Percentiles rank a stretch among this genome's conserved stretches.
These are phyloP conservation scores for Nephrotoma flavescens DNA, from an alignment of 2,888 invertebrate species.

Conservation along the genomic window DNA sequence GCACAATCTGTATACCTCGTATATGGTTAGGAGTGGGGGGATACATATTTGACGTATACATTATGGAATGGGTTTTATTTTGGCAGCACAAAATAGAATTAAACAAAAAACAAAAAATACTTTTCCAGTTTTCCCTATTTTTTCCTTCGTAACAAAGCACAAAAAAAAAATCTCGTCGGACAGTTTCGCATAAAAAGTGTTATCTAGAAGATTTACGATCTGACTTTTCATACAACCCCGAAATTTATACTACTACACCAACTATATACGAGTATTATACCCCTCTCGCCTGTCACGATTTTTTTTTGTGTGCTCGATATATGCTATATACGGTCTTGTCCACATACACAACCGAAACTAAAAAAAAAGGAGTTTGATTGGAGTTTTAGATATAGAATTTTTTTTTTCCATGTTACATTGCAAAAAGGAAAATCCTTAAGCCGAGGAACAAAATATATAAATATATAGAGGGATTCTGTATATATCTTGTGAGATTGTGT, in stretches of 20 bases:
- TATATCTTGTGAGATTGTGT: background rate
- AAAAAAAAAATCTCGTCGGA: constrained; percentile 17
- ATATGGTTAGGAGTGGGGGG: background rate
- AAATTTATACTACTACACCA: constrained; percentile 5
- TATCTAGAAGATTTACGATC: constrained; percentile 35
- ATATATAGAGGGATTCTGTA: background rate
- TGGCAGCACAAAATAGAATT: background rate
- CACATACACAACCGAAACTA: background rate
- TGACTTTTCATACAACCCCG: constrained; percentile 33
- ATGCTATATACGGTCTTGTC: background rate
- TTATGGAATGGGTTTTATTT: background rate
- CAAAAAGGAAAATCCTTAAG: background rate
- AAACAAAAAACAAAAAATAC: background rate
- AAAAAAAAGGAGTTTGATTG: background rate
- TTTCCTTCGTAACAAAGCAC: background rate
- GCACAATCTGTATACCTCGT: background rate
- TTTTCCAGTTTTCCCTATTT: background rate
- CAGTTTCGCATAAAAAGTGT: constrained; percentile 35
- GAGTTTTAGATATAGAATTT: background rate
- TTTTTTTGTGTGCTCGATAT: background rate
- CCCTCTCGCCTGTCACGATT: background rate
- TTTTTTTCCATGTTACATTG: background rate
- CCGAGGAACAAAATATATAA: background rate
- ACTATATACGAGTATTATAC: background rate
- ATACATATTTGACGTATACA: background rate